These are phyloP conservation scores for Sphenodon punctatus DNA, from an alignment of 2,797 vertebrate genomes.

Conservation along the genomic window DNA sequence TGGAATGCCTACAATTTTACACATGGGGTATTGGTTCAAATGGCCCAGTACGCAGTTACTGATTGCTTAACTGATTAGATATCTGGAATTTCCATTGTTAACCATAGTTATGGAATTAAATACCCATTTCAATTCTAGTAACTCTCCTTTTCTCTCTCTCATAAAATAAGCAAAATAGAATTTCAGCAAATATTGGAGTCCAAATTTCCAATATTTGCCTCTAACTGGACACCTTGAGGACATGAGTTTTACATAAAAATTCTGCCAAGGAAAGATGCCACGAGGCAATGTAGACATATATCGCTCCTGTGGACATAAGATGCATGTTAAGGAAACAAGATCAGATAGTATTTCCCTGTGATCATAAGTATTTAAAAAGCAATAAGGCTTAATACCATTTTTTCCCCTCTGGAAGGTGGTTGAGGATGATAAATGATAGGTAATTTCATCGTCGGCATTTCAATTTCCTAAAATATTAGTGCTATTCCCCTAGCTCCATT, in stretches of 20 bases:
- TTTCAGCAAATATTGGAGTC: not conserved
- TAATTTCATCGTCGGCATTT: constrained; percentile 82
- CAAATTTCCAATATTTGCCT: not conserved
- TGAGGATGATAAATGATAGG: constrained; percentile 79
- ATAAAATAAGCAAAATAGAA: too few relatives aligned
- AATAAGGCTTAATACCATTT: constrained; percentile 76
- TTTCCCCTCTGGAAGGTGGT: constrained; percentile 69
- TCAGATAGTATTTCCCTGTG: constrained; percentile 25
- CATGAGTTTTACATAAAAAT: not conserved
- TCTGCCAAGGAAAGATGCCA: not conserved
- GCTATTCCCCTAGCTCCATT: constrained; percentile 71
- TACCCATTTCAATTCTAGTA: too few relatives aligned
- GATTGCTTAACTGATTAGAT: too few relatives aligned
- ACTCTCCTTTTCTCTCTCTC: too few relatives aligned
- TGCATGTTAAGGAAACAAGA: constrained; percentile 2
- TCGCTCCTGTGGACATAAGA: not conserved
- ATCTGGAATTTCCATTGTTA: too few relatives aligned
- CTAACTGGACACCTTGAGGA: not conserved
- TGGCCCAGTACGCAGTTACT: too few relatives aligned
- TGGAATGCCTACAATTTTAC: too few relatives aligned
- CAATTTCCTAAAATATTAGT: constrained; percentile 79
- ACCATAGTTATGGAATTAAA: too few relatives aligned
- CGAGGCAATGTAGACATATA: not conserved
- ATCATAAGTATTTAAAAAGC: constrained; percentile 74
- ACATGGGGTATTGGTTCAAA: too few relatives aligned